Evolutionary conservation across 1,140 invertebrate species (phyloP), one percentile per base, ranked within the genome.

Genomic region (Trachelipus rathkii): DNA sequence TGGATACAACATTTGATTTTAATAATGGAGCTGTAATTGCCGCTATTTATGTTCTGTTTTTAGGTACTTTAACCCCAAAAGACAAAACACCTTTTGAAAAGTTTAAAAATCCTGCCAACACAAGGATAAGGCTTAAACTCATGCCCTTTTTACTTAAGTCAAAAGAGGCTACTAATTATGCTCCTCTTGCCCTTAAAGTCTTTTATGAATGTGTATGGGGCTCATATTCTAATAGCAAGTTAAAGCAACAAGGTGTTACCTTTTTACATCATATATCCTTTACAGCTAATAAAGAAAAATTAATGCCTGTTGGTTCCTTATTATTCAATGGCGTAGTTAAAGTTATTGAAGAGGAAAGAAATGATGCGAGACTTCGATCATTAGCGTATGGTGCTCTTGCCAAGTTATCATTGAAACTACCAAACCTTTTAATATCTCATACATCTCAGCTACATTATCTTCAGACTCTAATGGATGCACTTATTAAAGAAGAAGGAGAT

Each of bases 181-280:
- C 92, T 94, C 83, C 92, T 92, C 43, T 89, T 90, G 74, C 91
- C 91, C 87, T 88, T 60, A 84, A 93, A 89, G 89, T 94, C 21
- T 89, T 95, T 77, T 96, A 95, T 86, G 93, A 95, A 81, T 92
- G 93, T 53, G 85, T 96, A 9, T 95, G 92, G 86, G 93, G 93
- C 71, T 88, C 87, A 11, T 92, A 93, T 82, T 93, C 93, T 0
- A 94, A 95, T 86, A 86, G 90, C 0, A 91, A 93, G 80, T 88
- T 96, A 66, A 93, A 94, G 82, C 89, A 89, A 24, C 86, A 93
- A 82, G 91, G 93, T 43, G 86, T 96, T 2, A 91, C 93, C 84
- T 95, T 95, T 87, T 89, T 92, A 67, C 87, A 91, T 73, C 91
- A 93, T 82, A 89, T 96, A 23, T 75, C 80, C n/a, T 81, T 77